Evolutionary conservation across 2,888 invertebrate genomes (phyloP).

Genomic region (Polydrusus tereticollis): DNA sequence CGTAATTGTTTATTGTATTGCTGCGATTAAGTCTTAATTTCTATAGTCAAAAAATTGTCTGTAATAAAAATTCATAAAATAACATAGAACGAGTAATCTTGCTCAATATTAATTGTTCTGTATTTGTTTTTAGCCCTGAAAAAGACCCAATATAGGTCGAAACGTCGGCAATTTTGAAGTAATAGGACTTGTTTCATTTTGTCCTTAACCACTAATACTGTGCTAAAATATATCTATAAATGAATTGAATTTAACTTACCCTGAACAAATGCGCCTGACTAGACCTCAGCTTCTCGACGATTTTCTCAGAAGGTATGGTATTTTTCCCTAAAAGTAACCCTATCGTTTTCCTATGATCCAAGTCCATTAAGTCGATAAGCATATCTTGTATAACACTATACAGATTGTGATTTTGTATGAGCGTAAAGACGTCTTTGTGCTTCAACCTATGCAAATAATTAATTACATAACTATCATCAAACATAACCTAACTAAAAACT

Average conservation of each 20-base stretch:
- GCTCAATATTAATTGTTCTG: too few relatives aligned
- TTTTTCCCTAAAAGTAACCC: constrained; percentile 83
- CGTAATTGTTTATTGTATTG: too few relatives aligned
- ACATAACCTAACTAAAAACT: not conserved
- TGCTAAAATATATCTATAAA: constrained; percentile 11
- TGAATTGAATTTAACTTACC: constrained; percentile 68
- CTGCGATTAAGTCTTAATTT: too few relatives aligned
- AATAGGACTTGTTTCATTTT: too few relatives aligned
- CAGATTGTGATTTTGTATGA: constrained; percentile 87
- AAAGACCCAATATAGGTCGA: too few relatives aligned
- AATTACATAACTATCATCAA: constrained; percentile 71
- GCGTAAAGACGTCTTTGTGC: constrained; percentile 90
- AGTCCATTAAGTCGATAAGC: constrained; percentile 89
- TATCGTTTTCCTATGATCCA: constrained; percentile 87
- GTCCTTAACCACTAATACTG: too few relatives aligned
- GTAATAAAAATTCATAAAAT: too few relatives aligned
- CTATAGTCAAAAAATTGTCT: too few relatives aligned
- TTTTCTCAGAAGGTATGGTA: constrained; percentile 81
- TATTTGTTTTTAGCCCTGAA: too few relatives aligned
- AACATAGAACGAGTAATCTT: too few relatives aligned
- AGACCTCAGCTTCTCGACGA: constrained; percentile 83
- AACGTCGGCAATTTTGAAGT: too few relatives aligned
- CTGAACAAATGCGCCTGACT: constrained; percentile 82
- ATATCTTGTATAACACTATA: constrained; percentile 87
- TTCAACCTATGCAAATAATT: constrained; percentile 74